Evolutionary conservation across 2,797 vertebrate genomes (phyloP).

Genomic region (Macropus fuliginosus): DNA sequence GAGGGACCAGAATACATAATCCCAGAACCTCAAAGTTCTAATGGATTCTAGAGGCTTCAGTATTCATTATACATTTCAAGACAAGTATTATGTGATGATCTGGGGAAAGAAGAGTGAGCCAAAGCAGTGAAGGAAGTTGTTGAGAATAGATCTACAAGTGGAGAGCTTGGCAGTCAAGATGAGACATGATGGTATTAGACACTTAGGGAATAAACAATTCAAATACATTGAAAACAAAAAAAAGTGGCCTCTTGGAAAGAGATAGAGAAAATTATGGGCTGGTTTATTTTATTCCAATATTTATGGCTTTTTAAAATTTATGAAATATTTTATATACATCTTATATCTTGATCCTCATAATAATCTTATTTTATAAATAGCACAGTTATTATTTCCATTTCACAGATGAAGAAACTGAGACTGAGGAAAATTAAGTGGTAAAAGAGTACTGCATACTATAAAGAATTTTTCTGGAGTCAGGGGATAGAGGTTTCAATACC

Average conservation of each 20-base stretch:
- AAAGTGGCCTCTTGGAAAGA: background rate
- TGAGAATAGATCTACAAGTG: background rate
- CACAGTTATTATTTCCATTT: background rate
- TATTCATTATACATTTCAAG: background rate
- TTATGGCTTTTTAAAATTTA: background rate
- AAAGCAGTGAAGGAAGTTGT: background rate
- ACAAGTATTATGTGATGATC: background rate
- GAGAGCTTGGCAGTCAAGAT: background rate
- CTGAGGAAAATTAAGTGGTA: background rate
- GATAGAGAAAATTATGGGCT: background rate
- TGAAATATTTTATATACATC: background rate
- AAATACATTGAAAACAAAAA: background rate
- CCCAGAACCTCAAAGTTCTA: background rate
- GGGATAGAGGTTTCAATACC: background rate
- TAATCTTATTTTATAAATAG: background rate
- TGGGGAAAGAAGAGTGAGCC: background rate
- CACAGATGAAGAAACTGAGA: background rate
- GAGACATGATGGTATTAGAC: background rate
- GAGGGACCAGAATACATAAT: background rate
- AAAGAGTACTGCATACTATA: background rate
- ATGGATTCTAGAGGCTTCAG: background rate
- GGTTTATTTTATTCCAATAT: background rate
- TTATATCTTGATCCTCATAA: background rate
- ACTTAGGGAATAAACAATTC: background rate
- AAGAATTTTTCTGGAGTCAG: background rate